These are phyloP conservation scores for Streptopelia turtur DNA, from an alignment of 2,797 vertebrate species.

Conservation along the genomic window DNA sequence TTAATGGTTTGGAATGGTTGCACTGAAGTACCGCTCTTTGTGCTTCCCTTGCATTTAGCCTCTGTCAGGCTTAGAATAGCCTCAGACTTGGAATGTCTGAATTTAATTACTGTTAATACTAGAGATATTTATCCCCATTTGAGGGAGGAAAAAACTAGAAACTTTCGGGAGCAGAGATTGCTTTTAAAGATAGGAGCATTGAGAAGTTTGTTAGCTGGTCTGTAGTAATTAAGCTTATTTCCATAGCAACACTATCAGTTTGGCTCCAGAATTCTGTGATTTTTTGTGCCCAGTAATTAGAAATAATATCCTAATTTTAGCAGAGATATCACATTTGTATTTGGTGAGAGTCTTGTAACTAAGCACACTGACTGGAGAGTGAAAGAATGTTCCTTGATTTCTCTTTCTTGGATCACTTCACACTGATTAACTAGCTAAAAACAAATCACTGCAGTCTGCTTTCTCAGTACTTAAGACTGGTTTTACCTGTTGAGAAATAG, in stretches of 20 bases:
- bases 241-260: conserved; percentile 54
- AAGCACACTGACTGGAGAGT: not conserved
- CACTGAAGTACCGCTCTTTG: not conserved
- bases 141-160: not conserved
- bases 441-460: not conserved
- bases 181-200: conserved; percentile 14
- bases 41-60: not conserved
- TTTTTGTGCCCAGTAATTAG: conserved; percentile 43
- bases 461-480: not conserved
- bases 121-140: not conserved
- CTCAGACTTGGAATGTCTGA: not conserved
- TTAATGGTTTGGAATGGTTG: conserved; percentile 23
- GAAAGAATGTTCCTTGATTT: conserved; percentile 41
- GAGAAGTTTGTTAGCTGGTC: conserved; percentile 13
- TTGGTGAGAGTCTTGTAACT: conserved; percentile 41
- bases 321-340: conserved; percentile 4
- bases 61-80: not conserved
- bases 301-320: conserved; percentile 64
- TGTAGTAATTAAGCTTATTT: conserved; percentile 53
- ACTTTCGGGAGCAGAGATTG: not conserved
- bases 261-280: not conserved
- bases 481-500: not conserved
- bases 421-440: conserved; percentile 2
- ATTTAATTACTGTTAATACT: conserved; percentile 2
- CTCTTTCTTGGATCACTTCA: not conserved